phyloP scores from a whole-genome alignment of 2,797 vertebrate species.

The Rhodeus uyekii region DNA sequence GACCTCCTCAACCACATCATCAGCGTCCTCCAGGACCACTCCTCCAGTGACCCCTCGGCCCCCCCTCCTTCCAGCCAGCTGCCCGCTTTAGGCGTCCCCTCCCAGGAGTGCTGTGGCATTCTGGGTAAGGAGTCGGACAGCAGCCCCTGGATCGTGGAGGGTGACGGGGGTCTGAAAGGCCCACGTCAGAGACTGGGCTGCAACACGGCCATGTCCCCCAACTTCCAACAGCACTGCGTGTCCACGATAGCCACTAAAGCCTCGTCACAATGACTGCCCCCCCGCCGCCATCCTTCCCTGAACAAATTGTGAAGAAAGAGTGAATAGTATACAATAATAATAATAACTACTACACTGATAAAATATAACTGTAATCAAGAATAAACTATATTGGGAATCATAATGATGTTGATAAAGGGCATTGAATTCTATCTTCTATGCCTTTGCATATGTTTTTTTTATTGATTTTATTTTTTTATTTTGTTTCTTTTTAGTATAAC shows the following conservation, averaged over 20 bases:
- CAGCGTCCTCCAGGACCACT: conserved; percentile 74
- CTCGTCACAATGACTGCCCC: conserved; percentile 89
- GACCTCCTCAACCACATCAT: conserved; percentile 86
- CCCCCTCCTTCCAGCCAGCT: conserved; percentile 57
- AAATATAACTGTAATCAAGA: conserved; percentile 77
- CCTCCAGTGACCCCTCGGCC: conserved; percentile 56
- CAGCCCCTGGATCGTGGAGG: conserved; percentile 88
- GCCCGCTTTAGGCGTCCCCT: conserved; percentile 67
- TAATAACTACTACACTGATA: conserved; percentile 73
- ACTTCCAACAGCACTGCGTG: conserved; percentile 99
- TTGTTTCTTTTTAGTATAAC: conserved; percentile 65
- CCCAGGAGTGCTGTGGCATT: conserved; percentile 78
- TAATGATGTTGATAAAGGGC: conserved; percentile 74
- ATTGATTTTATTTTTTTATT: conserved; percentile 44
- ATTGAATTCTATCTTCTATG: conserved; percentile 69
- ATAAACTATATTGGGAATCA: conserved; percentile 71
- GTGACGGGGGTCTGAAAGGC: conserved; percentile 80
- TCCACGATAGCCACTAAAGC: conserved; percentile 95
- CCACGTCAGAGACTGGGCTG: conserved; percentile 95
- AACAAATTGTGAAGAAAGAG: conserved; percentile 69
- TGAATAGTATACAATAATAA: conserved; percentile 74
- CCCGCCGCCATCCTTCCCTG: conserved; percentile 44
- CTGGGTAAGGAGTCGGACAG: conserved; percentile 80
- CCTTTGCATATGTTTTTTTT: conserved; percentile 56
- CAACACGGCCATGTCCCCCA: conserved; percentile 89